Percentiles rank a stretch among this genome's conserved stretches.
These are phyloP conservation scores for Platorchestia sp. DNA, from an alignment of 1,140 invertebrate genomes.

Conservation along the genomic window DNA sequence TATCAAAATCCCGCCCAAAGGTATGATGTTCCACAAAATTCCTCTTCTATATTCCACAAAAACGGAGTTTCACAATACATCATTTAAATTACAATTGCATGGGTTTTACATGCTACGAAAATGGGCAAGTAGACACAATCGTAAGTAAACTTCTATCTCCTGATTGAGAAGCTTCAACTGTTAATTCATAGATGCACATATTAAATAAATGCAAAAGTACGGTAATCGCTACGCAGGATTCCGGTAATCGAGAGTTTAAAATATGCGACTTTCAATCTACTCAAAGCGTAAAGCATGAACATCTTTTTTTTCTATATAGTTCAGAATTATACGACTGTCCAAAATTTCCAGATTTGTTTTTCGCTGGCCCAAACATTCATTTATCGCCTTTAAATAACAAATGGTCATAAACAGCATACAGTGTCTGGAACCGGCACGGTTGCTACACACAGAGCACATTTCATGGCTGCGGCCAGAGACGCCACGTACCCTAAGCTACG, in stretches of 20 bases:
- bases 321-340: neutral
- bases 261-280: neutral
- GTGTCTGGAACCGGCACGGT: too few species aligned
- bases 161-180: neutral
- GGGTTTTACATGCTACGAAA: neutral
- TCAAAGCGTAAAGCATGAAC: neutral
- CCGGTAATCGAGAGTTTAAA: neutral
- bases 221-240: neutral
- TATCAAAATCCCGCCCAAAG: too few species aligned
- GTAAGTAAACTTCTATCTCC: neutral
- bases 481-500: too few species aligned
- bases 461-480: too few species aligned
- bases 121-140: neutral
- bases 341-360: too few species aligned
- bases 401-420: too few species aligned
- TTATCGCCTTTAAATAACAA: too few species aligned
- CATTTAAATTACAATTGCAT: neutral
- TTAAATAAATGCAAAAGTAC: neutral
- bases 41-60: too few species aligned
- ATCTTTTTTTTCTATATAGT: neutral
- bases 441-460: too few species aligned
- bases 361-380: too few species aligned
- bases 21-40: too few species aligned
- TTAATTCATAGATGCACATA: neutral
- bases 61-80: neutral